These are phyloP conservation scores for Dendropsophus ebraccatus DNA, from an alignment of 2,113 vertebrate genomes.

Conservation along the genomic window DNA sequence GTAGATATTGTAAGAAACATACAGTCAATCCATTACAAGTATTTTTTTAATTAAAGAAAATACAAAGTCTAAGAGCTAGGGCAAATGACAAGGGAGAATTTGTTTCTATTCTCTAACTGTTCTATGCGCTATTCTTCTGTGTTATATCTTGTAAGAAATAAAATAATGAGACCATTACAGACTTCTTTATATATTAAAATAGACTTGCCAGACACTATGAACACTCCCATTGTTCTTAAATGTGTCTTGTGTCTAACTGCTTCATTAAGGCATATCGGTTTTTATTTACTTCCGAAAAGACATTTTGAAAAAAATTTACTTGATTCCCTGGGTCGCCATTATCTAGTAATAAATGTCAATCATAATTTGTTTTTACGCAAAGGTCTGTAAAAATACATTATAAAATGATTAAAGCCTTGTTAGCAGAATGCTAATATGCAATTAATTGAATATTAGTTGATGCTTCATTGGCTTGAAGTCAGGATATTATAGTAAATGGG, in stretches of 20 bases:
- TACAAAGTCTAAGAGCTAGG: not conserved
- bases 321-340: not conserved
- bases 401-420: constrained; percentile 36
- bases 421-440: constrained; percentile 47
- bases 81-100: not conserved
- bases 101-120: not conserved
- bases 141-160: constrained; percentile 53
- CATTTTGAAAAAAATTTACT: not conserved
- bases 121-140: no score
- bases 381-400: constrained; percentile 33
- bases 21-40: not conserved
- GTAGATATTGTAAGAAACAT: not conserved
- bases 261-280: constrained; percentile 48
- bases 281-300: constrained; percentile 18
- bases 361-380: constrained; percentile 14
- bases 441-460: constrained; percentile 45
- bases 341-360: constrained; percentile 35
- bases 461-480: constrained; percentile 10
- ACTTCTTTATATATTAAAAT: constrained; percentile 39
- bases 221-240: constrained; percentile 37
- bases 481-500: not conserved
- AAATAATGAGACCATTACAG: constrained; percentile 61
- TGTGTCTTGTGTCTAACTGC: constrained; percentile 34
- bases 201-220: constrained; percentile 57
- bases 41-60: not conserved